These are phyloP conservation scores for Neostethus bicornis DNA, from an alignment of 2,797 vertebrate genomes.

Conservation along the genomic window DNA sequence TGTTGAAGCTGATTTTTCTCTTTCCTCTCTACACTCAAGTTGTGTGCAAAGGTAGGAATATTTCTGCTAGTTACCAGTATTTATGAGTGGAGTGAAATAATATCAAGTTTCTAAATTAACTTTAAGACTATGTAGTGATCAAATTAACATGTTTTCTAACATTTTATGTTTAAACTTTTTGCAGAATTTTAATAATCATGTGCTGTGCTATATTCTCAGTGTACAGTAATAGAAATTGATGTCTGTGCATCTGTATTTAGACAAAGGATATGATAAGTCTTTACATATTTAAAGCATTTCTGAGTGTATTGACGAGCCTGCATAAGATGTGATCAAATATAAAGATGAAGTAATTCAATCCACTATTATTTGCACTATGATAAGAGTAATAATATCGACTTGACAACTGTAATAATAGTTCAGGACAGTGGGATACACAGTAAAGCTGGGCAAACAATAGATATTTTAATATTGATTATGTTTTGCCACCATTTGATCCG, in stretches of 20 bases:
- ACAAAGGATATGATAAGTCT: no score
- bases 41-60: constrained; percentile 21
- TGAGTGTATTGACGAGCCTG: no score
- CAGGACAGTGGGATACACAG: no score
- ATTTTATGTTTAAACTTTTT: neutral
- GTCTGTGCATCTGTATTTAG: no score
- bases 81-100: neutral
- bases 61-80: neutral
- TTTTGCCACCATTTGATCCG: neutral
- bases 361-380: no score
- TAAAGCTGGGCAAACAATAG: neutral
- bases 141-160: neutral
- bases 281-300: no score
- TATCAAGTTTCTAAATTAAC: neutral
- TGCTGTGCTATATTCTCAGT: neutral
- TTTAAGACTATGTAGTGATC: neutral
- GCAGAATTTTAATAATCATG: neutral
- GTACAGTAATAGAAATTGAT: no score
- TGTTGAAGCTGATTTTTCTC: constrained; percentile 3
- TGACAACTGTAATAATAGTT: no score
- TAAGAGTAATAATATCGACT: no score
- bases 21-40: constrained; percentile 9
- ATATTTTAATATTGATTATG: no score
- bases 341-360: no score
- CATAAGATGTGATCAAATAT: no score